Evolutionary conservation across 2,113 vertebrate genomes (phyloP), one percentile per base, ranked within the genome.

Genomic region (Sterrhoptilus dennistouni): DNA sequence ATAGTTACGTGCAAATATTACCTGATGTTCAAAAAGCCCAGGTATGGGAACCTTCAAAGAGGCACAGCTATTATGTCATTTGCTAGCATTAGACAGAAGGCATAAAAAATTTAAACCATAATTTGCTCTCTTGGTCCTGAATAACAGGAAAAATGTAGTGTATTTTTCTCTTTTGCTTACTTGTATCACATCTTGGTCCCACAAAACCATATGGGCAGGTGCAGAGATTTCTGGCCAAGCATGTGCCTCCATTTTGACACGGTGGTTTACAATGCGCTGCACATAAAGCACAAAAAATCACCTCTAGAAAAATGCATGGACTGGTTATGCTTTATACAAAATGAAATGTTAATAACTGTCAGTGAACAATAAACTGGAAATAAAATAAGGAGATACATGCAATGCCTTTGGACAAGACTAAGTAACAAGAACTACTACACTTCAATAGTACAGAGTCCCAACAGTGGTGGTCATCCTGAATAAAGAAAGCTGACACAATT

Each of bases 191-290:
- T 90, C 98, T 97, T 50, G 98, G 98, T 93, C 99, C 99, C 87
- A 99, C 98, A 92, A 98, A 99, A 77, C 99, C 99, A 10, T 99
- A 99, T 1, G 98, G 96, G 81, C 99, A 99, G 90, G 98, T 99
- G 61, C 98, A 99, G 95, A 98, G 98, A 91, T 99, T 99, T 81
- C 98, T 97, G 92, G 97, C 96, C 95, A 98, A 89, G 81, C 99
- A 99, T 0, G 97, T 98, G n/a, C 99, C 99, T 87, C 98, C 98
- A 25, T 99, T 98, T 75, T 97, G 97, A 94, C 99, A 99, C 0
- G 98, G 92, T 14, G 98, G 99, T 77, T 98, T 97, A 71, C 99
- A 99, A 19, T 92, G 96, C 33, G 98, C 99, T 99, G 95, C 69
- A 96, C 93, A 94, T 22, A 97, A 0, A 96, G 74, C 96, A 94